These are phyloP conservation scores for Gordius sp. DNA, from an alignment of 2,888 invertebrate species.

Conservation along the genomic window DNA sequence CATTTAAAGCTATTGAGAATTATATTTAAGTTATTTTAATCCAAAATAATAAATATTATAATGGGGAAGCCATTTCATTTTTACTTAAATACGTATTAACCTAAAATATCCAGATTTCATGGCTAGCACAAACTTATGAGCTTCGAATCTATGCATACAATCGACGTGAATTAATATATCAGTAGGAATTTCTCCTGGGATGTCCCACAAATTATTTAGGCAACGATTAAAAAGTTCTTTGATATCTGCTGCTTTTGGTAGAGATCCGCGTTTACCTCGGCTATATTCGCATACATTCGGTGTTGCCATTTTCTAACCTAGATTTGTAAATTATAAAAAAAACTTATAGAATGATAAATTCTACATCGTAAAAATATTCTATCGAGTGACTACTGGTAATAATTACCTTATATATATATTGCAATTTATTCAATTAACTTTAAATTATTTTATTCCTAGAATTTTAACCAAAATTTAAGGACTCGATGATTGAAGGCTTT, in stretches of 20 bases:
- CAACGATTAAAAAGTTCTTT: background rate
- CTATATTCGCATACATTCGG: background rate
- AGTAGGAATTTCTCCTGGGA: slow-evolving; percentile 9
- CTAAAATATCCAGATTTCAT: slow-evolving; percentile 6
- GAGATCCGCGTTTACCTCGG: background rate
- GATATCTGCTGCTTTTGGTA: background rate
- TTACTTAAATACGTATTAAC: too few relatives aligned
- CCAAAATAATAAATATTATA: too few relatives aligned
- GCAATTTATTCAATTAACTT: background rate
- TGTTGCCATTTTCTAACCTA: slow-evolving; percentile 1
- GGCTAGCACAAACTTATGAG: slow-evolving; percentile 12
- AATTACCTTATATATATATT: background rate
- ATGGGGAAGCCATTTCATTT: too few relatives aligned
- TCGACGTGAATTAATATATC: slow-evolving; percentile 8
- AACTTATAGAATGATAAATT: background rate
- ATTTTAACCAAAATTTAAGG: too few relatives aligned
- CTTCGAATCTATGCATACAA: slow-evolving; percentile 7
- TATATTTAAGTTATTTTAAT: too few relatives aligned
- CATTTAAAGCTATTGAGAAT: too few relatives aligned
- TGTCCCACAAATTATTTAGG: background rate
- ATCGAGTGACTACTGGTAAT: background rate
- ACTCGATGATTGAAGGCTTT: too few relatives aligned
- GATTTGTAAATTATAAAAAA: background rate
- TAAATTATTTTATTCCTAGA: too few relatives aligned
- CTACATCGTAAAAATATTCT: background rate